A percentile compares a stretch with the other conserved stretches of the same genome.
Evolutionary conservation across 2,113 vertebrate species (phyloP).

Genomic region (Casuarius casuarius): DNA sequence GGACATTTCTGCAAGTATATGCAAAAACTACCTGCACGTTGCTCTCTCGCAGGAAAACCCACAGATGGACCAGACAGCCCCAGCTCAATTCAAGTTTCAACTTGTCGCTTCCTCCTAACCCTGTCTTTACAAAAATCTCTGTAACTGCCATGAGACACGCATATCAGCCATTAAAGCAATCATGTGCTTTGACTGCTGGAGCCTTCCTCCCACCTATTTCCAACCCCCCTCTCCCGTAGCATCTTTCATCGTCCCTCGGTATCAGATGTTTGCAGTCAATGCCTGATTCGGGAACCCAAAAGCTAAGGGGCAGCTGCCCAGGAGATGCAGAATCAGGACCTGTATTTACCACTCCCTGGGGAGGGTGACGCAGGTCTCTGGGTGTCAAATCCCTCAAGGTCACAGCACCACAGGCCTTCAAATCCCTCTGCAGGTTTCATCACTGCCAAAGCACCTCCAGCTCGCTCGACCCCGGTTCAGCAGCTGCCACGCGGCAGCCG

Average conservation of each 20-base stretch:
- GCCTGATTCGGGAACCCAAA: accelerated
- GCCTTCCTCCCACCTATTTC: neutral
- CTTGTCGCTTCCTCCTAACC: neutral
- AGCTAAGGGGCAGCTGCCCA: accelerated
- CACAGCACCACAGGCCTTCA: neutral
- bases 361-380: neutral
- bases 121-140: neutral
- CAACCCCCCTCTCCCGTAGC: neutral
- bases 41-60: neutral
- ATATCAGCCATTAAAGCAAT: neutral
- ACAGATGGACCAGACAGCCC: neutral
- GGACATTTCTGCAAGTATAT: neutral
- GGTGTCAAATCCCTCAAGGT: neutral
- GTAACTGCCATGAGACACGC: accelerated
- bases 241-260: neutral
- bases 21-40: neutral
- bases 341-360: neutral
- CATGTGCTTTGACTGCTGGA: accelerated
- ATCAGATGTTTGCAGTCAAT: accelerated
- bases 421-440: neutral
- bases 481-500: conserved; percentile 29
- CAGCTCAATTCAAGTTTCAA: accelerated
- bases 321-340: neutral
- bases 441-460: neutral
- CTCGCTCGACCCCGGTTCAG: neutral